Percentiles rank a stretch among this genome's conserved stretches.
phyloP scores from a whole-genome alignment of 2,797 vertebrate species.

The Fratercula arctica region DNA sequence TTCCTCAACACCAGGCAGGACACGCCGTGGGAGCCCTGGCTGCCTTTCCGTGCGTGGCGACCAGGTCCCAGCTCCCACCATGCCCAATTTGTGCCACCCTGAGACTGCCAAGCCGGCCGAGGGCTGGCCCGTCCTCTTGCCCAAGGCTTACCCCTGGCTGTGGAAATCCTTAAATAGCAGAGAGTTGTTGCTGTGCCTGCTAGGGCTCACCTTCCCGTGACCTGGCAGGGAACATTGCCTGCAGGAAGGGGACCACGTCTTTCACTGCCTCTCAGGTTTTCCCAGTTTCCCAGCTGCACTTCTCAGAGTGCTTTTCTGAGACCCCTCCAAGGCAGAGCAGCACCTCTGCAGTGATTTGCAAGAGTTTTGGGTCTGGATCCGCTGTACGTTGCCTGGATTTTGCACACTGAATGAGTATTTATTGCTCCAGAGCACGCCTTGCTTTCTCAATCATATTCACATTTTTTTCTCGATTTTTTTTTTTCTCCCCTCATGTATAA shows the following conservation, averaged over 20 bases:
- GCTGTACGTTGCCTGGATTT: neutral
- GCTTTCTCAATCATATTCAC: neutral
- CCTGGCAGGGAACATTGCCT: neutral
- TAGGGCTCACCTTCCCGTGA: neutral
- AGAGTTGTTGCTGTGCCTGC: neutral
- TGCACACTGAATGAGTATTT: neutral
- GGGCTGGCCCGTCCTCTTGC: neutral
- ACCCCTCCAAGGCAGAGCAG: neutral
- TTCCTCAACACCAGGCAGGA: neutral
- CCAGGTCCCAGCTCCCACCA: neutral
- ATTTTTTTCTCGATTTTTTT: fast-evolving
- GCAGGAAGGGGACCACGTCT: neutral
- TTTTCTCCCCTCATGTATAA: fast-evolving
- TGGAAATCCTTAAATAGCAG: neutral
- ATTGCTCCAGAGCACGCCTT: neutral
- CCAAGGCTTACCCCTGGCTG: neutral
- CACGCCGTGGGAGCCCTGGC: fast-evolving
- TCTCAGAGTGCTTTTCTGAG: neutral
- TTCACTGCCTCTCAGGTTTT: neutral
- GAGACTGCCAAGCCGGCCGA: neutral
- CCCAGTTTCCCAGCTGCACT: neutral
- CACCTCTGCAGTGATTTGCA: neutral
- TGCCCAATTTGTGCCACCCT: neutral
- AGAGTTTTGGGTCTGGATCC: neutral
- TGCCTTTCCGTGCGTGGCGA: fast-evolving